Base-by-base conservation (phyloP, 2,888 invertebrate genomes). In the Serripes groenlandicus region DNA sequence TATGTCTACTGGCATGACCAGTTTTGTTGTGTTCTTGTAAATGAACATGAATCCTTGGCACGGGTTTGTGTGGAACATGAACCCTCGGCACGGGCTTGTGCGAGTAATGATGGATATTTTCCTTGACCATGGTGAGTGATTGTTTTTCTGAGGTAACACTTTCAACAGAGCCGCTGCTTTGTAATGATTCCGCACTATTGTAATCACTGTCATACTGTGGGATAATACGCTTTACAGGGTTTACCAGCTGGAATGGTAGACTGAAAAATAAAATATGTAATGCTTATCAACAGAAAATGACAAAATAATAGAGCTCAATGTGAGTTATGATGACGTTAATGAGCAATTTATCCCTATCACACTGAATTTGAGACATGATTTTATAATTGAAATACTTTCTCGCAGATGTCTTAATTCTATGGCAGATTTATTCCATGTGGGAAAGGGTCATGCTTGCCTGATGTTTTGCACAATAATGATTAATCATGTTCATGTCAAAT, bases 191-290 rank as follows among this genome's bases (percentile, higher is more conserved):
- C 18, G 30, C 62, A 34, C 62, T 62, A n/a, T 62, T 32, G 35
- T 62, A 62, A n/a, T 34, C 62, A 30, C 62, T 62, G 62, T 62
- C 62, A n/a, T 62, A 62, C 3, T 62, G 34, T 11, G 35, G 21
- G 7, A 34, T 23, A 32, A 62, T 62, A 30, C 62, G 34, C 34
- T 34, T 30, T n/a, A 62, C 32, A 2, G 62, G 62, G n/a, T 32
- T 32, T 30, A 34, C 62, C 21, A 62, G 21, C 3, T 30, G 15
- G 18, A 62, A 62, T 21, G 62, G 62, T 34, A 62, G 32, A 18
- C 62, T 62, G 62, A 32, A 62, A 62, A 56, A n/a, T 3, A 56
- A 3, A 26, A 1, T 42, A 18, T 42, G 9, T 42, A 42, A 42
- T 11, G 9, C 18, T 42, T 11, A 42, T 18, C 42, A 18, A 42